A percentile compares a stretch with the other conserved stretches of the same genome.
phyloP scores from a whole-genome alignment of 2,888 invertebrate genomes.

The Papilio elwesi region DNA sequence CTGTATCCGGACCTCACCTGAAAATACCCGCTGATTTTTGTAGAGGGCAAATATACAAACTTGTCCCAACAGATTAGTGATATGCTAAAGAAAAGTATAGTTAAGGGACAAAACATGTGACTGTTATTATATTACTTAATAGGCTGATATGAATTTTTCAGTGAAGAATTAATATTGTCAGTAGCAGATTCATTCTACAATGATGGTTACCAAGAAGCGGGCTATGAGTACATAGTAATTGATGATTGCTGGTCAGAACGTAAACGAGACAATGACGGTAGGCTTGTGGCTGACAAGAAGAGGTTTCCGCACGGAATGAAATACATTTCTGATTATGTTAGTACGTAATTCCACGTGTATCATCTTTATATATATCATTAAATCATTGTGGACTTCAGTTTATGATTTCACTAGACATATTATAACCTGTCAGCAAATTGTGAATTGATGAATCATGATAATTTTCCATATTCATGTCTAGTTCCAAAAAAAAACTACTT shows the following conservation, averaged over 20 bases:
- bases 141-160: constrained; percentile 53
- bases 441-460: too few species aligned
- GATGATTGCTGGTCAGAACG: constrained; percentile 91
- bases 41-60: too few species aligned
- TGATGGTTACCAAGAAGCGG: constrained; percentile 88
- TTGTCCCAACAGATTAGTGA: too few species aligned
- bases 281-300: constrained; percentile 85
- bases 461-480: too few species aligned
- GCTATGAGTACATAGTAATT: constrained; percentile 89
- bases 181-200: constrained; percentile 85
- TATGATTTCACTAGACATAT: too few species aligned
- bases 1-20: too few species aligned
- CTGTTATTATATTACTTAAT: background rate
- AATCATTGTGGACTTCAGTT: too few species aligned
- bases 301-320: constrained; percentile 91
- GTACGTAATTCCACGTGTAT: constrained; percentile 51
- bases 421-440: too few species aligned
- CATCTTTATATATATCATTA: background rate
- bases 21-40: too few species aligned
- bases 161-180: constrained; percentile 86
- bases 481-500: too few species aligned
- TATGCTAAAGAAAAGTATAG: too few species aligned
- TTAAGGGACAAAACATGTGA: background rate
- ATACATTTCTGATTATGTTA: constrained; percentile 89
- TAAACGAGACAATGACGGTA: constrained; percentile 80